Percentiles rank a stretch among this genome's conserved stretches.
Evolutionary conservation across 2,797 vertebrate species (phyloP).

Genomic region (Enteromius argenteus): DNA sequence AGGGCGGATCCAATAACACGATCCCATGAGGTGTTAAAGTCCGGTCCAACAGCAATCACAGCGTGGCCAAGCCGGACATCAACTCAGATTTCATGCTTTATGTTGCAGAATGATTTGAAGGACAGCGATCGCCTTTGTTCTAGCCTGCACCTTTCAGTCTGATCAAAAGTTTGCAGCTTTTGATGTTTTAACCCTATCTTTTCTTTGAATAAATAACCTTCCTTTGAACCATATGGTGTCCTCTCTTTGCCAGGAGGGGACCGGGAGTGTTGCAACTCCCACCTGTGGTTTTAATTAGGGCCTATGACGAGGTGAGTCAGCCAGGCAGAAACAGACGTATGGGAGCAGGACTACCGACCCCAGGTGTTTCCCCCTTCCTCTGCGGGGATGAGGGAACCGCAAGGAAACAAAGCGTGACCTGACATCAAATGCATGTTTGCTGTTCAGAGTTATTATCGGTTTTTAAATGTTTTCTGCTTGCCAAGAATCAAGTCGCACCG

Average conservation of each 20-base stretch:
- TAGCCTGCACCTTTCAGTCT: conserved; percentile 69
- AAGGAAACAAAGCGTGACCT: background rate
- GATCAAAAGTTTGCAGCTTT: conserved; percentile 77
- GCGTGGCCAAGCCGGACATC: conserved; percentile 62
- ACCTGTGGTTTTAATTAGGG: conserved; percentile 86
- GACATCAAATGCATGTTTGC: background rate
- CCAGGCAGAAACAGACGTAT: conserved; percentile 68
- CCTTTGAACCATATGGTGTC: conserved; percentile 81
- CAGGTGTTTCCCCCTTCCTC: conserved; percentile 61
- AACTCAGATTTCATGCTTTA: conserved; percentile 78
- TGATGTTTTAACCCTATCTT: conserved; percentile 83
- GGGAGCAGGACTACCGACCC: conserved; percentile 72
- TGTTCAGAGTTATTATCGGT: background rate
- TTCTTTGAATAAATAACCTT: conserved; percentile 71
- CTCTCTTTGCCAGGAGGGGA: conserved; percentile 79
- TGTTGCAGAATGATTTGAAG: conserved; percentile 76
- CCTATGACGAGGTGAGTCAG: conserved; percentile 71
- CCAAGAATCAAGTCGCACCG: background rate
- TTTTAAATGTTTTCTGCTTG: conserved; percentile 26
- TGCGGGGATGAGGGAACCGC: conserved; percentile 15
- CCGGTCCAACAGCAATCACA: conserved; percentile 57
- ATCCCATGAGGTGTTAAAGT: conserved; percentile 48
- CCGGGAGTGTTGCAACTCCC: conserved; percentile 75
- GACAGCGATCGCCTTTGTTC: conserved; percentile 68
- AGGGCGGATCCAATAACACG: background rate